Evolutionary conservation across 2,888 invertebrate species (phyloP).

Genomic region (Drosophila pseudotakahashii): DNA sequence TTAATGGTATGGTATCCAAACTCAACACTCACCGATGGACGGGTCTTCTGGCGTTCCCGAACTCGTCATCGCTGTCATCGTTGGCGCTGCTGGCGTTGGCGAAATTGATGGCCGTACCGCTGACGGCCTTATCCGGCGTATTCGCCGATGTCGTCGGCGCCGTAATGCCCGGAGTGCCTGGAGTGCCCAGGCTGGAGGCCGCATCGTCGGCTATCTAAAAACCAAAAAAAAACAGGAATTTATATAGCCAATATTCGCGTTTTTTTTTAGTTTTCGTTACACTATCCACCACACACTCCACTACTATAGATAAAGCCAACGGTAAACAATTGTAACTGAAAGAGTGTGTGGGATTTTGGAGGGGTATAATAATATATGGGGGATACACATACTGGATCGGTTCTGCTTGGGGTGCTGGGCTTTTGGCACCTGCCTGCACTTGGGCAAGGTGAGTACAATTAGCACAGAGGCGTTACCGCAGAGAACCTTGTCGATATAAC

Average conservation of each 20-base stretch:
- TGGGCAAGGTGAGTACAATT: constrained; percentile 41
- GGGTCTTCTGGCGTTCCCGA: constrained; percentile 63
- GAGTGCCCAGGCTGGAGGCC: constrained; percentile 48
- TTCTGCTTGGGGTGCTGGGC: constrained; percentile 5
- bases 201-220: constrained; percentile 74
- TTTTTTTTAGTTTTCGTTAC: neutral
- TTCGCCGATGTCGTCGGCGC: constrained; percentile 30
- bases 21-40: constrained; percentile 63
- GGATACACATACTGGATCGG: neutral
- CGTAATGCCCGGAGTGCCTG: constrained; percentile 37
- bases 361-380: neutral
- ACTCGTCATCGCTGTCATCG: constrained; percentile 76
- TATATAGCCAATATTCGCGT: constrained; percentile 1
- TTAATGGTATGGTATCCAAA: neutral
- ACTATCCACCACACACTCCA: neutral
- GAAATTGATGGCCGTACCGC: constrained; percentile 59
- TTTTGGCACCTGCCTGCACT: constrained; percentile 37
- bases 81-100: constrained; percentile 53
- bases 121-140: constrained; percentile 57
- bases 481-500: neutral
- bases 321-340: constrained; percentile 22
- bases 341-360: neutral
- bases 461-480: constrained; percentile 27
- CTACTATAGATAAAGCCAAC: constrained; percentile 21
- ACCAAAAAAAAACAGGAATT: neutral